Percentiles rank a stretch among this genome's conserved stretches.
These are phyloP conservation scores for Euwallacea similis DNA, from an alignment of 1,140 invertebrate genomes.

Conservation along the genomic window DNA sequence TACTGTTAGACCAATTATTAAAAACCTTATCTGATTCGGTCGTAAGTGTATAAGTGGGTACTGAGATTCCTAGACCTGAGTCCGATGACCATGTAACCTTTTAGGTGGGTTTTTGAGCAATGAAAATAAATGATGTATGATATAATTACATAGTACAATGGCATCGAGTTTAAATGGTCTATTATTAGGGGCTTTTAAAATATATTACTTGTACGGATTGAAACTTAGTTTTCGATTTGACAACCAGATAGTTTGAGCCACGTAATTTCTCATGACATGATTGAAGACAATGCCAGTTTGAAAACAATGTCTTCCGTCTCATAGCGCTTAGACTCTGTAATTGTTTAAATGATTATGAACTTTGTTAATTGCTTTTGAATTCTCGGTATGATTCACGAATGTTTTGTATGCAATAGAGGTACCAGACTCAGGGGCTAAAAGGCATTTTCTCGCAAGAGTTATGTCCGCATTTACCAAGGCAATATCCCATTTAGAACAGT, in stretches of 20 bases:
- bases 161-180: slow-evolving; percentile 26
- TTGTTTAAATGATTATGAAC: no score
- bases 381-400: no score
- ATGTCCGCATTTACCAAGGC: no score
- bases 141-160: slow-evolving; percentile 31
- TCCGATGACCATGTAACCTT: slow-evolving; percentile 31
- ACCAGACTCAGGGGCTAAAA: no score
- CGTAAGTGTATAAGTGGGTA: slow-evolving; percentile 36
- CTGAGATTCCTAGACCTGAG: slow-evolving; percentile 30
- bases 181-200: slow-evolving; percentile 30
- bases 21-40: slow-evolving; percentile 43
- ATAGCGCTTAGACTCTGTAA: no score
- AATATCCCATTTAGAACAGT: background rate
- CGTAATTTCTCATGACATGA: background rate
- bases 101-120: slow-evolving; percentile 32
- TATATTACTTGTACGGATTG: slow-evolving; percentile 15
- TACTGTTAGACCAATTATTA: slow-evolving; percentile 45
- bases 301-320: no score
- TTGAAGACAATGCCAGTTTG: background rate
- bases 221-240: background rate
- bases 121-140: slow-evolving; percentile 34
- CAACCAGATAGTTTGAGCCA: background rate
- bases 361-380: no score
- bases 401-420: no score
- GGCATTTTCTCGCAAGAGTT: no score